These are phyloP conservation scores for Polydesmus complanatus DNA, from an alignment of 2,888 invertebrate species.

Conservation along the genomic window DNA sequence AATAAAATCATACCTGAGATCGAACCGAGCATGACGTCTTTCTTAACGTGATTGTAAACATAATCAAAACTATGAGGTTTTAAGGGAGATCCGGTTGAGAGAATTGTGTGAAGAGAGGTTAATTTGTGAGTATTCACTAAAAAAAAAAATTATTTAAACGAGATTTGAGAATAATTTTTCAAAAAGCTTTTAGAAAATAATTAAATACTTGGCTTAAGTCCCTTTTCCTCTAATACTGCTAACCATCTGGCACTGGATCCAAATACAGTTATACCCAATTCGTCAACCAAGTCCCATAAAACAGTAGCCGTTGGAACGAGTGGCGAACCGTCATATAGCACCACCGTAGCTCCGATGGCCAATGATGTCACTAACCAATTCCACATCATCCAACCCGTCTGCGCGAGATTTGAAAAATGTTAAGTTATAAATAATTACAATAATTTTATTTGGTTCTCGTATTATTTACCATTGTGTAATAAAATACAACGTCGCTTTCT, in stretches of 20 bases:
- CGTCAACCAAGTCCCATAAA: constrained; percentile 38
- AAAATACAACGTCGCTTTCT: constrained; percentile 38
- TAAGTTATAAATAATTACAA: not conserved
- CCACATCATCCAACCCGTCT: constrained; percentile 49
- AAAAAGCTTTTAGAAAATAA: too few relatives aligned
- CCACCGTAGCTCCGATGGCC: constrained; percentile 36
- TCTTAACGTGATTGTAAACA: constrained; percentile 39
- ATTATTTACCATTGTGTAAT: constrained; percentile 41
- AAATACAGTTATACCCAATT: constrained; percentile 37
- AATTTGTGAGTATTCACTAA: constrained; percentile 35
- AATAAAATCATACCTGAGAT: constrained; percentile 32
- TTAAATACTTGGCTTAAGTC: constrained; percentile 30
- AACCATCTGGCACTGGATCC: constrained; percentile 43
- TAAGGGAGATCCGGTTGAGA: constrained; percentile 41
- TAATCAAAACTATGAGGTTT: constrained; percentile 39
- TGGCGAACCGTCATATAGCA: constrained; percentile 43
- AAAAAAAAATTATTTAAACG: constrained; percentile 1
- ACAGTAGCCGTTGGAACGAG: constrained; percentile 35
- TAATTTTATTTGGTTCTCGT: not conserved
- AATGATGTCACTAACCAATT: constrained; percentile 40
- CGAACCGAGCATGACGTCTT: constrained; percentile 36
- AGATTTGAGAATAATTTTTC: not conserved
- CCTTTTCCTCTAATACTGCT: constrained; percentile 36
- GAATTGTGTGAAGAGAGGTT: constrained; percentile 34
- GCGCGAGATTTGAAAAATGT: constrained; percentile 3